Percentiles rank a stretch among this genome's conserved stretches.
phyloP scores from a whole-genome alignment of 2,797 vertebrate genomes.

The Intellagama lesueurii region DNA sequence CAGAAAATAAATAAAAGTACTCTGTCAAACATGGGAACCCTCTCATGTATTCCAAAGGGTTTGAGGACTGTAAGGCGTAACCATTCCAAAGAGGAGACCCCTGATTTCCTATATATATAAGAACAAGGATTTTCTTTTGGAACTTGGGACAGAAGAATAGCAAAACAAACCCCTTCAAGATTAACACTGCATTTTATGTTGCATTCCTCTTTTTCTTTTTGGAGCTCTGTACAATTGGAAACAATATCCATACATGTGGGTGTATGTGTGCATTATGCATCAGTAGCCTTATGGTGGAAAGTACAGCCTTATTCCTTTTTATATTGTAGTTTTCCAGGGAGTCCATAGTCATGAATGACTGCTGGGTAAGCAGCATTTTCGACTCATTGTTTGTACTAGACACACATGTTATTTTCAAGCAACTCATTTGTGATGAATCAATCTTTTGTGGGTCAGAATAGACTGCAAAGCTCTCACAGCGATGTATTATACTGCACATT shows the following conservation, averaged over 20 bases:
- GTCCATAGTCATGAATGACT: constrained; percentile 66
- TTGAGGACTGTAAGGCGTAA: too few relatives aligned
- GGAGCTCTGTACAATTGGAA: constrained; percentile 33
- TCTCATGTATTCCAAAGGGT: not conserved
- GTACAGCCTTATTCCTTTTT: constrained; percentile 70
- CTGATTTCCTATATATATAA: not conserved
- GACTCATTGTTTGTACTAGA: constrained; percentile 61
- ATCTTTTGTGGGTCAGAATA: constrained; percentile 61
- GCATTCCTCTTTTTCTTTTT: not conserved
- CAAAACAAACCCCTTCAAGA: too few relatives aligned
- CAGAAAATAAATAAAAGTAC: not conserved
- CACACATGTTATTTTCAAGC: constrained; percentile 52
- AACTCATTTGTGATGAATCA: constrained; percentile 58
- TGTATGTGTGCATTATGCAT: constrained; percentile 24
- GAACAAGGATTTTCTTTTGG: not conserved
- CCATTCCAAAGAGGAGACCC: too few relatives aligned
- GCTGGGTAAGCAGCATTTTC: constrained; percentile 69
- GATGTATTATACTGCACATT: constrained; percentile 66
- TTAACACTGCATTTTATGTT: constrained; percentile 24
- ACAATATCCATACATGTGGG: constrained; percentile 47
- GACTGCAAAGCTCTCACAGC: constrained; percentile 55
- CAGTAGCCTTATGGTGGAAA: constrained; percentile 33
- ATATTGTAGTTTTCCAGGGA: constrained; percentile 69
- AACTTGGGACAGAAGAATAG: not conserved
- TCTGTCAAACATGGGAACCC: not conserved